These are phyloP conservation scores for Neodiprion lecontei DNA, from an alignment of 1,140 invertebrate genomes.

Conservation along the genomic window DNA sequence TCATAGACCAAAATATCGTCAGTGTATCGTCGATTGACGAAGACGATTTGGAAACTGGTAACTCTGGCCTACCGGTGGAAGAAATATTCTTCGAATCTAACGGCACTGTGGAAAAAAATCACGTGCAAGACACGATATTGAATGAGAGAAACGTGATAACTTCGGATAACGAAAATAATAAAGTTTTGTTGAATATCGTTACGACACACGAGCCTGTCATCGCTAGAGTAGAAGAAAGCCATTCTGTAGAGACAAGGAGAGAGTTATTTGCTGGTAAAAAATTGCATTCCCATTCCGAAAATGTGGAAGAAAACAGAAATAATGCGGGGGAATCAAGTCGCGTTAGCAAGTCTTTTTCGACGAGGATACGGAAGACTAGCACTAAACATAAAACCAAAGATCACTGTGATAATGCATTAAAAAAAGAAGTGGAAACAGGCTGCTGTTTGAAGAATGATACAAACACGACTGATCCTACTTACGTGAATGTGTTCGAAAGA, in stretches of 20 bases:
- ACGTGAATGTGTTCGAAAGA: constrained; percentile 35
- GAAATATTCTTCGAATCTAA: background rate
- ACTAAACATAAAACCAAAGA: constrained; percentile 31
- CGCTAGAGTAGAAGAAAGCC: constrained; percentile 40
- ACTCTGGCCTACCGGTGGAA: background rate
- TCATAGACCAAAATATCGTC: no score
- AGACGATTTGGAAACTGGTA: background rate
- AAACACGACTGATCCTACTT: constrained; percentile 17
- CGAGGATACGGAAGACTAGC: constrained; percentile 2
- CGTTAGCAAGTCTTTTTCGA: constrained; percentile 11
- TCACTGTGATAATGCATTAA: constrained; percentile 23
- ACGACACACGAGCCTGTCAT: constrained; percentile 37
- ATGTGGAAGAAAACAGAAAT: constrained; percentile 10
- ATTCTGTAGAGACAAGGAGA: constrained; percentile 14
- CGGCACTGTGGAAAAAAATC: background rate
- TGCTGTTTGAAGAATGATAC: background rate
- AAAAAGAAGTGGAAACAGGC: background rate
- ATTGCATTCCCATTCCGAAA: background rate
- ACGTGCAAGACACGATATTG: background rate
- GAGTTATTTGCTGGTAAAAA: constrained; percentile 1
- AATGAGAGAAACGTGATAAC: constrained; percentile 27
- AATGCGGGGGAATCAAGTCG: constrained; percentile 10
- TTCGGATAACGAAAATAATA: constrained; percentile 37
- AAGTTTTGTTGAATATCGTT: constrained; percentile 36
- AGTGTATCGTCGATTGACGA: background rate